Evolutionary conservation across 2,113 vertebrate species (phyloP).

Genomic region (Sakesphorus luctuosus): DNA sequence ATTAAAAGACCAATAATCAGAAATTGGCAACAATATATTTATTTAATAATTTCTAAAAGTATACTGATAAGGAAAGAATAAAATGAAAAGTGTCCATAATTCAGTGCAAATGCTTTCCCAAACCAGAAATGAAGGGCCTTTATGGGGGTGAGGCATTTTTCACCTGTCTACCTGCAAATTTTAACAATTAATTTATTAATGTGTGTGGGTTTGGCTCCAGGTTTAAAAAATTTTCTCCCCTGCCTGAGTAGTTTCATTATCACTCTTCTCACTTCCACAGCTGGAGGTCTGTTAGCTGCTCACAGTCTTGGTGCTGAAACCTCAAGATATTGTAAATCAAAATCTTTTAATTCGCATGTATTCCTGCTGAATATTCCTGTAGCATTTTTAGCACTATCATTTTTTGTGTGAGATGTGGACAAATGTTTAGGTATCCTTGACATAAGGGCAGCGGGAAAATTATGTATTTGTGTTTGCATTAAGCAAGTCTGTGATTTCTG

Average conservation of each 20-base stretch:
- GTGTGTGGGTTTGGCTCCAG: background rate
- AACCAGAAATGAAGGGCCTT: background rate
- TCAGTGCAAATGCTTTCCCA: background rate
- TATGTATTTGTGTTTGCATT: background rate
- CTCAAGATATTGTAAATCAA: background rate
- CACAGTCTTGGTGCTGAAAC: background rate
- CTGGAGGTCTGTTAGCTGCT: background rate
- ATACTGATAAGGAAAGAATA: background rate
- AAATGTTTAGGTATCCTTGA: background rate
- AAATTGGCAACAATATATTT: background rate
- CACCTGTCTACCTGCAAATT: background rate
- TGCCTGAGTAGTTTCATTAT: background rate
- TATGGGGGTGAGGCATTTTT: background rate
- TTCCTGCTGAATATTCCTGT: background rate
- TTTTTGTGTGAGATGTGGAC: background rate
- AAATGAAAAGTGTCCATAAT: background rate
- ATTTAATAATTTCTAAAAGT: background rate
- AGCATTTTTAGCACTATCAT: background rate
- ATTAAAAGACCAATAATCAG: background rate
- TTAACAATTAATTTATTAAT: background rate
- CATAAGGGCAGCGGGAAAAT: background rate
- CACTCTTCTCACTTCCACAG: background rate
- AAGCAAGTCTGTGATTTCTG: background rate
- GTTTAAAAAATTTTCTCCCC: background rate
- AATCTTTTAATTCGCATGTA: fast-evolving